A percentile compares a stretch with the other conserved stretches of the same genome.
Conservation (phyloP, 2,888 invertebrate genomes). For the Harpalus rubripes region DNA sequence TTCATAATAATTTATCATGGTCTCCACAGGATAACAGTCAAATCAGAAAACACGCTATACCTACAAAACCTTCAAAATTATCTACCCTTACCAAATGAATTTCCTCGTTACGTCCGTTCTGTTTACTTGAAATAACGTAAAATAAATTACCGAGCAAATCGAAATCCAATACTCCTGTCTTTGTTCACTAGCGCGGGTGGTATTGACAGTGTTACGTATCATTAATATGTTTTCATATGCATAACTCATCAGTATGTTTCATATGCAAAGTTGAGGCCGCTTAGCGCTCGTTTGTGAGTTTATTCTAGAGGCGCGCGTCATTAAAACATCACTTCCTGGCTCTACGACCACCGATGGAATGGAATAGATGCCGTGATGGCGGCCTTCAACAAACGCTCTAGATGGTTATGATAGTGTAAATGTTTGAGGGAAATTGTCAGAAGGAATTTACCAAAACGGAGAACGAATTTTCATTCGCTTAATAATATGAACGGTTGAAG, state of each 20-base stretch:
- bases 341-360: background rate
- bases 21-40: too few species aligned
- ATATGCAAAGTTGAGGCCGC: constrained; percentile 36
- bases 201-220: constrained; percentile 25
- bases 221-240: constrained; percentile 50
- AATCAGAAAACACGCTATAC: background rate
- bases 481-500: too few species aligned
- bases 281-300: constrained; percentile 17
- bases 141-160: constrained; percentile 19
- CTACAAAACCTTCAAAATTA: background rate
- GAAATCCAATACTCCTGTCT: constrained; percentile 34
- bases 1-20: too few species aligned
- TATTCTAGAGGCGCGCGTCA: constrained; percentile 32
- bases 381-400: background rate
- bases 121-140: background rate
- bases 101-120: background rate
- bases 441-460: background rate
- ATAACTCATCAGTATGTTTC: constrained; percentile 44
- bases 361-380: background rate
- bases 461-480: background rate
- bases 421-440: background rate
- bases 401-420: background rate
- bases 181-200: constrained; percentile 29
- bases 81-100: background rate
- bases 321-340: constrained; percentile 39